phyloP scores from a whole-genome alignment of 2,888 invertebrate genomes.

The Meliscaeva auricollis region DNA sequence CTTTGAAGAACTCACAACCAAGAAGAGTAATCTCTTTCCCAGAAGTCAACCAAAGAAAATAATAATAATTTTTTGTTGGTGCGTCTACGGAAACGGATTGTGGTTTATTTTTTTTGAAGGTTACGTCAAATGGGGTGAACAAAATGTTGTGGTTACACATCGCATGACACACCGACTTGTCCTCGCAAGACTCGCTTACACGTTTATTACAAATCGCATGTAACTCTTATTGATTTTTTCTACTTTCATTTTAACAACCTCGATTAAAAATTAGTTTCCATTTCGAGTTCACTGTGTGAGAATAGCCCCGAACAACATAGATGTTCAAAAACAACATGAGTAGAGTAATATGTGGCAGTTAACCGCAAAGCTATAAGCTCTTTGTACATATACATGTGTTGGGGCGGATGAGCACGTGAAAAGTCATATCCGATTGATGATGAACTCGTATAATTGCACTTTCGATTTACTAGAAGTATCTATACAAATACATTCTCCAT shows the following conservation, averaged over 20 bases:
- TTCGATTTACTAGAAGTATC: too few relatives aligned
- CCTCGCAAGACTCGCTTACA: not conserved
- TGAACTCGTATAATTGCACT: conserved; percentile 37
- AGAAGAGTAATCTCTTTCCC: too few relatives aligned
- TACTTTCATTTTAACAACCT: not conserved
- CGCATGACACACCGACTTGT: not conserved
- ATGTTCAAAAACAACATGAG: not conserved
- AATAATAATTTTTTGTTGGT: not conserved
- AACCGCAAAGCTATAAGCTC: conserved; percentile 30
- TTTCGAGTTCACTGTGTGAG: conserved; percentile 2
- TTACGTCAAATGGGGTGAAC: not conserved
- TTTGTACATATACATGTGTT: not conserved
- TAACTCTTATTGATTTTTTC: conserved; percentile 4
- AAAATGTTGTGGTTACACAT: too few relatives aligned
- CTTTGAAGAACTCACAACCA: not conserved
- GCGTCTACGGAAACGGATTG: not conserved
- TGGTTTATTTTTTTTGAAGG: conserved; percentile 1
- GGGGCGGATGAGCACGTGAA: conserved; percentile 1
- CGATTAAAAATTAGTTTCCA: conserved; percentile 41
- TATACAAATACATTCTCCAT: too few relatives aligned
- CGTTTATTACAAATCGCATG: not conserved
- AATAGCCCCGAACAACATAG: not conserved
- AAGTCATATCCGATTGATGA: conserved; percentile 57
- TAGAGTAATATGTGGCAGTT: conserved; percentile 11
- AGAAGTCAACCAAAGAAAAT: not conserved